Evolutionary conservation across 2,888 invertebrate species (phyloP).

Genomic region (Lasius platythorax): DNA sequence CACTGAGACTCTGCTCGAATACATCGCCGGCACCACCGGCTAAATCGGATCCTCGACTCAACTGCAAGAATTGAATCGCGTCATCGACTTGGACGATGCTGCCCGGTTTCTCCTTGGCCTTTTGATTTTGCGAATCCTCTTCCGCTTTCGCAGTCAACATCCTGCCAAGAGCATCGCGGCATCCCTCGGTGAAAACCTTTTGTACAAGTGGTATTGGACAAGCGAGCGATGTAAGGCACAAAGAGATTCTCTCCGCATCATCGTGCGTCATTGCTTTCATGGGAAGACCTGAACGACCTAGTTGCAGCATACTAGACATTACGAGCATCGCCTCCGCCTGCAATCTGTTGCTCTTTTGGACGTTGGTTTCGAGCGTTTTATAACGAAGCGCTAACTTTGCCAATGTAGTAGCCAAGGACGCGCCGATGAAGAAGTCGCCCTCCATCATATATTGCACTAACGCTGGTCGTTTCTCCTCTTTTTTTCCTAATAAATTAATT

Average conservation of each 20-base stretch:
- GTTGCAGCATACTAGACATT: slow-evolving; percentile 94
- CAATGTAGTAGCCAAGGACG: slow-evolving; percentile 95
- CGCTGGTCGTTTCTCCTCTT: slow-evolving; percentile 91
- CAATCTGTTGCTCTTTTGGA: slow-evolving; percentile 87
- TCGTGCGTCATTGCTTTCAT: slow-evolving; percentile 97
- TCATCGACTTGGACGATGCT: slow-evolving; percentile 94
- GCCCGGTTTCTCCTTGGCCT: slow-evolving; percentile 90
- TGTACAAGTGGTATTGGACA: slow-evolving; percentile 90
- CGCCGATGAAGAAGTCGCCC: slow-evolving; percentile 98
- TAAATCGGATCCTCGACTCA: slow-evolving; percentile 90
- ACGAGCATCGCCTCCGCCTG: slow-evolving; percentile 95
- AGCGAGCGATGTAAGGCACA: slow-evolving; percentile 92
- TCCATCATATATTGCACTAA: slow-evolving; percentile 95
- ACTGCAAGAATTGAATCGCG: slow-evolving; percentile 93
- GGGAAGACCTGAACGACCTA: slow-evolving; percentile 90
- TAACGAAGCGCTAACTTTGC: slow-evolving; percentile 93
- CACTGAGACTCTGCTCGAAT: slow-evolving; percentile 97
- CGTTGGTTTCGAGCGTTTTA: slow-evolving; percentile 78
- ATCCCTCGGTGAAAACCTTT: slow-evolving; percentile 91
- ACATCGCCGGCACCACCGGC: slow-evolving; percentile 91
- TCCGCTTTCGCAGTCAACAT: slow-evolving; percentile 94
- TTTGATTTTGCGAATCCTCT: slow-evolving; percentile 89
- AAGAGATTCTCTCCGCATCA: slow-evolving; percentile 95
- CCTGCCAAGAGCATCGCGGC: slow-evolving; percentile 92
- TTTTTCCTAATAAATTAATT: slow-evolving; percentile 85